Evolutionary conservation across 2,888 invertebrate genomes (phyloP).

Genomic region (Lymantria monacha): DNA sequence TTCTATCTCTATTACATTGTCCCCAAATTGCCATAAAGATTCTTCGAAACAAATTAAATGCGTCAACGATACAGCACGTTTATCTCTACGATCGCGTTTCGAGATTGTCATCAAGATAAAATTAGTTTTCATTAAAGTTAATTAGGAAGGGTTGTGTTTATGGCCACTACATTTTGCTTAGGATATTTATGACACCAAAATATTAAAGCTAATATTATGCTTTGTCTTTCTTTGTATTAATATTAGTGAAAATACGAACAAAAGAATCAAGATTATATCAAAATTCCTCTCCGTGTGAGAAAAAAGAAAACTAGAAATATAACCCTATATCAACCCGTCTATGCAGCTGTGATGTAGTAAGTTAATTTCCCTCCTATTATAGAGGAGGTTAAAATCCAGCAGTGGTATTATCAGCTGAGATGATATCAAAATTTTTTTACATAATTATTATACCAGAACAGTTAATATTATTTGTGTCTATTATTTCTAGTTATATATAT

Average conservation of each 20-base stretch:
- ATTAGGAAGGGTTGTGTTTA: slow-evolving; percentile 34
- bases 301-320: too few relatives aligned
- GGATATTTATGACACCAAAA: neutral
- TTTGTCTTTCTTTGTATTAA: neutral
- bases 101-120: slow-evolving; percentile 31
- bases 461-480: too few relatives aligned
- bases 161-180: slow-evolving; percentile 4
- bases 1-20: neutral
- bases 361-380: too few relatives aligned
- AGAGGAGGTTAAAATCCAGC: too few relatives aligned
- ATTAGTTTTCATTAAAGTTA: slow-evolving; percentile 38
- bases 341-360: too few relatives aligned
- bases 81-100: slow-evolving; percentile 27
- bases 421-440: too few relatives aligned
- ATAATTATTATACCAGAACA: too few relatives aligned
- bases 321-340: too few relatives aligned
- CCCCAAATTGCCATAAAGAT: slow-evolving; percentile 2
- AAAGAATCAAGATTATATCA: too few relatives aligned
- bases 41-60: slow-evolving; percentile 15
- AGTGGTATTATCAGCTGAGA: too few relatives aligned
- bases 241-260: neutral
- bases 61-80: slow-evolving; percentile 22
- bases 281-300: too few relatives aligned
- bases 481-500: too few relatives aligned
- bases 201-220: neutral